Base-by-base conservation (phyloP, 2,113 vertebrate genomes). In the Canis aureus region DNA sequence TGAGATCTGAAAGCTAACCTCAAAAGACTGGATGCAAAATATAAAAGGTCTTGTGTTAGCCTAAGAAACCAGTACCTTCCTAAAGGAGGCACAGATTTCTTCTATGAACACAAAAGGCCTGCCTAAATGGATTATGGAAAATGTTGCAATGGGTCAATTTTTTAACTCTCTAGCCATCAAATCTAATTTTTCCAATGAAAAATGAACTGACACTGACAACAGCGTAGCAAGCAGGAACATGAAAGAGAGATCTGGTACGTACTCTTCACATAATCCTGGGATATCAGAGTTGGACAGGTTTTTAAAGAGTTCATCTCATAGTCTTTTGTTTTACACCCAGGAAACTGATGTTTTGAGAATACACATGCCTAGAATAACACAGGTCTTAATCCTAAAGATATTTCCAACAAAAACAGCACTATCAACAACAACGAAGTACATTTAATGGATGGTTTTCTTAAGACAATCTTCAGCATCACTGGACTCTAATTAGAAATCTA, bases 371-470 rank as follows among this genome's bases (percentile, higher is more conserved):
- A 8, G 20, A 19, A 35, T 51, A 49, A 43, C 11, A 9, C 0
- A 89, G 0, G 6, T 43, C 55, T 89, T 80, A 43, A 25, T 89
- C 23, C 0, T 94, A 8, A 25, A 80, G 15, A 4, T 43, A n/a
- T 73, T 43, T 67, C 2, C 20, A 76, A 55, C 8, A 35, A 81
- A 74, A 64, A n/a, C 19, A 22, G 9, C 15, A 55, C 76, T 29
- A 53, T 0, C 1, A 71, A 49, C 35, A 49, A 64, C 0, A 20
- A 80, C 49, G 8, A 1, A 60, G 2, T 11, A 51, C 8, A 23
- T n/a, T n/a, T 55, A 71, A 35, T 12, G n/a, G 0, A 8, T 80
- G 32, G 51, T 67, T 74, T 19, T 67, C 19, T 43, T 85, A 69
- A 76, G 3, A 49, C 4, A 59, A n/a, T 1, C 6, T 0, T 83